Base-by-base conservation (phyloP, 2,113 vertebrate genomes). In the Lipotes vexillifer region DNA sequence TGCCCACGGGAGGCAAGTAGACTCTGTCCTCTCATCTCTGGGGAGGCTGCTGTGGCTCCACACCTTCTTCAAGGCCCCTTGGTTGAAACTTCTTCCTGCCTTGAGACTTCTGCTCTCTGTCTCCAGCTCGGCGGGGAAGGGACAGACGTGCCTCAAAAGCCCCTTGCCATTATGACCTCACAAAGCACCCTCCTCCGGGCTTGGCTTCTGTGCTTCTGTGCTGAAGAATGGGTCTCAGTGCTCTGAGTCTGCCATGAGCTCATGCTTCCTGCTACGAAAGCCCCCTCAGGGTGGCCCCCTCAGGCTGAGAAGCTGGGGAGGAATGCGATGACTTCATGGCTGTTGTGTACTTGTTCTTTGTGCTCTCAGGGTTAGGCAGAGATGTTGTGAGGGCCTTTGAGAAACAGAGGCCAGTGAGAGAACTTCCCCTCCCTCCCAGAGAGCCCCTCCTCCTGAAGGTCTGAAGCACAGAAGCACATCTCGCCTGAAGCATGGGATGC, bases 281-380 rank as follows among this genome's bases (percentile, higher is more conserved):
- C 92, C 87, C 82, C 92, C 85, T 59, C 4, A 5, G 90, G 85
- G 61, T 83, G 89, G 75, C 83, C 86, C 88, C 89, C 27, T 57
- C 14, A 29, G 83, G 66, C 88, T 0, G 2, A 90, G 89, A 61
- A 52, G 83, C 72, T 75, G 41, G 23, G 78, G 66, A 89, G 84
- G 97, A 97, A 96, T 97, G 82, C 15, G 23, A n/a, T 98, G 97
- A 97, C 83, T 90, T 97, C 97, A 97, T 71, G 90, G 29, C 83
- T 18, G 59, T 33, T 90, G 87, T 21, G 52, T 69, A 33, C 86
- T 96, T 96, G 86, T 65, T 90, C 96, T 97, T 97, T 97, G 95
- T 98, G 92, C 44, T 88, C 63, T 85, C 41, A 4, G 61, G 46
- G 36, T 93, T 78, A 78, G 90, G 93, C 92, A 75, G 87, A 93